A percentile compares a stretch with the other conserved stretches of the same genome.
Conservation (phyloP, 2,113 vertebrate species). For the Myocastor coypus region DNA sequence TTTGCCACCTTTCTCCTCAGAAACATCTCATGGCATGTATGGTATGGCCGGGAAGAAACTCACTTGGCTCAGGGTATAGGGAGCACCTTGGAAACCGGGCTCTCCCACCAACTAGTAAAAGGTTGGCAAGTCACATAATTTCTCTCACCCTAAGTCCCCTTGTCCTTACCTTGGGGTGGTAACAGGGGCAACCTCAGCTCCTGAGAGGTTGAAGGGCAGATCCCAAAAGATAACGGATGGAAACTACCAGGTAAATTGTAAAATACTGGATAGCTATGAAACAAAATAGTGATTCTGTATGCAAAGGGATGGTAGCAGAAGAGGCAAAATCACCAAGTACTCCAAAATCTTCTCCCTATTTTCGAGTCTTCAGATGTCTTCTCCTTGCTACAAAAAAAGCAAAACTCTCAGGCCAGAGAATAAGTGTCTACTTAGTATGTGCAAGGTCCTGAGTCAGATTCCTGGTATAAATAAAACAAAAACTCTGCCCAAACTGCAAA, state of each 20-base stretch:
- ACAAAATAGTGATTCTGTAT: fast-evolving
- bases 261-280: neutral
- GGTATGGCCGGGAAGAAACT: fast-evolving
- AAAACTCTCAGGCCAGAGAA: no score
- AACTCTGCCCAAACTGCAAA: neutral
- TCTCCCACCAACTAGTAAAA: neutral
- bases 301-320: neutral
- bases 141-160: neutral
- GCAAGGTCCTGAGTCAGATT: no score
- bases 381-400: neutral
- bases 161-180: fast-evolving
- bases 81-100: neutral
- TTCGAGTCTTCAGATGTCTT: neutral
- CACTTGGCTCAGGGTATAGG: fast-evolving
- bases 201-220: neutral
- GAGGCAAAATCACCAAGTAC: neutral
- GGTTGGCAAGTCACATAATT: neutral
- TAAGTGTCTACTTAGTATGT: no score
- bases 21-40: fast-evolving
- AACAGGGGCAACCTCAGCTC: neutral
- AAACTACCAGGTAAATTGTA: no score
- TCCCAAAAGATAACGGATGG: neutral
- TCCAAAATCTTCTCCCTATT: fast-evolving
- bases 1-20: neutral
- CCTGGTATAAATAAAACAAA: neutral